phyloP scores from a whole-genome alignment of 2,113 vertebrate genomes.

The Suncus etruscus region DNA sequence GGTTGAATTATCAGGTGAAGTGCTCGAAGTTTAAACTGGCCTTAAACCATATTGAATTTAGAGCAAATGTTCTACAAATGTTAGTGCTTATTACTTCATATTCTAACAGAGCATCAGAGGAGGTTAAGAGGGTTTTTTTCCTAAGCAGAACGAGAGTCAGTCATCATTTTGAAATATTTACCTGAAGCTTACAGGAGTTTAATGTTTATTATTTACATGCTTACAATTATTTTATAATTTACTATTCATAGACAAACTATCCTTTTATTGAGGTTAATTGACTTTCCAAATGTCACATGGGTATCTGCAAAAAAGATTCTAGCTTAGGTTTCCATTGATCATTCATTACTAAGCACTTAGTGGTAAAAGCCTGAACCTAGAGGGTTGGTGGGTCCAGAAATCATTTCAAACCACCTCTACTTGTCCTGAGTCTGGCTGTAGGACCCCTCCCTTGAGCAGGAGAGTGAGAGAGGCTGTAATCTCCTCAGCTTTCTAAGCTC shows the following conservation, averaged over 20 bases:
- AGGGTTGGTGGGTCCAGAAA: neutral
- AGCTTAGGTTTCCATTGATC: slow-evolving; percentile 58
- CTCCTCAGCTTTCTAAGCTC: slow-evolving; percentile 77
- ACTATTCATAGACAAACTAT: slow-evolving; percentile 11
- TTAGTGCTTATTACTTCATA: slow-evolving; percentile 38
- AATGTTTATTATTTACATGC: slow-evolving; percentile 31
- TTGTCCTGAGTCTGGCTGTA: slow-evolving; percentile 15
- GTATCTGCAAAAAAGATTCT: neutral
- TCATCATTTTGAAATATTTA: slow-evolving; percentile 24
- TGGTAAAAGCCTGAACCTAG: slow-evolving; percentile 3
- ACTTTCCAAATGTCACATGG: neutral
- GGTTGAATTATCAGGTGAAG: neutral
- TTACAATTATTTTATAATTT: neutral
- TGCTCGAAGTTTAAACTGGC: neutral
- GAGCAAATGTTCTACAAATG: neutral
- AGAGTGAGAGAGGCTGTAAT: slow-evolving; percentile 70
- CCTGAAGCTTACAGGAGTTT: neutral
- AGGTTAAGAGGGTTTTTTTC: slow-evolving; percentile 30
- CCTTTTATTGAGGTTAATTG: neutral
- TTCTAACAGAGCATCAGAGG: neutral
- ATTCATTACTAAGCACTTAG: neutral
- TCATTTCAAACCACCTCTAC: neutral
- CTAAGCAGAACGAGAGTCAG: neutral
- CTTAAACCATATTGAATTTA: neutral
- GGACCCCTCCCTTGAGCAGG: slow-evolving; percentile 5